Base-by-base conservation (phyloP, 2,888 invertebrate species). In the Callimorpha dominula region DNA sequence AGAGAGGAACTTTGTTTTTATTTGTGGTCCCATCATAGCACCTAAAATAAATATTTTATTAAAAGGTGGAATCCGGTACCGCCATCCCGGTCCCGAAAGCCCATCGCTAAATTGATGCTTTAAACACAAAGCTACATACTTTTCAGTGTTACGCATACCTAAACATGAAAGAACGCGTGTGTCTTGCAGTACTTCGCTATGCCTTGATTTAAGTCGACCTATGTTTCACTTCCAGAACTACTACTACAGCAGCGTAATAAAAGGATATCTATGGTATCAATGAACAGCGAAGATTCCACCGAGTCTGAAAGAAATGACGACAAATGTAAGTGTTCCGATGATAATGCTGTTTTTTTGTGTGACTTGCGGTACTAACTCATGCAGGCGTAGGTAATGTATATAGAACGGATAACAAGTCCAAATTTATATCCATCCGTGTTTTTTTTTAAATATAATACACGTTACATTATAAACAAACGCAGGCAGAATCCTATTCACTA, bases 191-290 rank as follows among this genome's bases (percentile, higher is more conserved):
- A 31, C 12, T 31, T 14, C 31, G 31, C 0, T 14, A 12, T 14
- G 14, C 14, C 5, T 60, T 31, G 12, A 17, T 17, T 31, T 15
- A 15, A 40, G 8, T 65, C 6, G 5, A 40, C 11, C 9, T 40
- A 9, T 69, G 14, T 60, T 49, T 63, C 3, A 52, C 40, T 60
- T 94, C 17, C 94, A 95, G 95, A 95, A 90, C 87, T 95, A 31
- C 85, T 95, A 31, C 88, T 90, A 54, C 92, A 95, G 79, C 92
- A 95, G 80, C 90, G 95, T n/a, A 94, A 90, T 77, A 95, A 95
- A 78, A 89, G 95, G 77, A 88, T 92, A 79, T 95, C 95, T 2
- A 91, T 93, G 87, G 91, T 89, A 43, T 95, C 95, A 15, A 94
- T 94, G 92, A 93, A 93, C 83, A 94, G 94, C 66, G 92, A 94